A percentile compares a stretch with the other conserved stretches of the same genome.
Evolutionary conservation across 1,140 invertebrate genomes (phyloP).

Genomic region (Batillaria attramentaria): DNA sequence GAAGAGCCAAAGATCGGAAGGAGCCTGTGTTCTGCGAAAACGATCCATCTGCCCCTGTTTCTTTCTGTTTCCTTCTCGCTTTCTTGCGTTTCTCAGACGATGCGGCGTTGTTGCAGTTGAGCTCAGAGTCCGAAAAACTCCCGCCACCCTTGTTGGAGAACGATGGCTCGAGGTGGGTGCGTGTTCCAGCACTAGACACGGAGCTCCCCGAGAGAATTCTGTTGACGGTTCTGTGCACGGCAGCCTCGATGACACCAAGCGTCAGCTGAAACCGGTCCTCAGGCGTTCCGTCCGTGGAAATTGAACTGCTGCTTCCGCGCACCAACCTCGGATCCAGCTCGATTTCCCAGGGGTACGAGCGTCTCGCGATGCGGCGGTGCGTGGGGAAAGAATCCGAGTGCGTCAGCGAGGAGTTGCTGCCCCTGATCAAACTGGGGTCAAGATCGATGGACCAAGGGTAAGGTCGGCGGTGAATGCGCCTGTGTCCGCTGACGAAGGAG

Average conservation of each 20-base stretch:
- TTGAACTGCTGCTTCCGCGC: background rate
- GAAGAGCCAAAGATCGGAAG: background rate
- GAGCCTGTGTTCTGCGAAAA: background rate
- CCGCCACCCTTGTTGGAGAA: too few relatives aligned
- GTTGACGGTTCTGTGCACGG: constrained; percentile 15
- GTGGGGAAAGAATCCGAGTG: background rate
- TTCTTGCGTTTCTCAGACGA: background rate
- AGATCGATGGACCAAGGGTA: constrained; percentile 37
- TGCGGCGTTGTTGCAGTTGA: background rate
- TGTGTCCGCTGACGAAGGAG: constrained; percentile 27
- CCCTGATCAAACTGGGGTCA: constrained; percentile 31
- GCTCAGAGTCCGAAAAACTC: constrained; percentile 26
- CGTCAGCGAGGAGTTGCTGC: constrained; percentile 17
- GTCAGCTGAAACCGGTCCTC: constrained; percentile 17
- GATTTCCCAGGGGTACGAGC: constrained; percentile 22
- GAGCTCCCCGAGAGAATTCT: constrained; percentile 18
- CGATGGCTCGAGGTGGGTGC: too few relatives aligned
- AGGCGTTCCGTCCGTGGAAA: background rate
- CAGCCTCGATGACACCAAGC: constrained; percentile 22
- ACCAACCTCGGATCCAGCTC: constrained; percentile 23
- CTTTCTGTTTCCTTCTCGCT: background rate
- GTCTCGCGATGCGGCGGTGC: constrained; percentile 1
- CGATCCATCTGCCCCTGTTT: background rate
- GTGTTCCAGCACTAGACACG: background rate
- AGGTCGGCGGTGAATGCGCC: constrained; percentile 13